Base-by-base conservation (phyloP, 2,113 vertebrate species). In the western clawed frog (Xenopus tropicalis) region DNA sequence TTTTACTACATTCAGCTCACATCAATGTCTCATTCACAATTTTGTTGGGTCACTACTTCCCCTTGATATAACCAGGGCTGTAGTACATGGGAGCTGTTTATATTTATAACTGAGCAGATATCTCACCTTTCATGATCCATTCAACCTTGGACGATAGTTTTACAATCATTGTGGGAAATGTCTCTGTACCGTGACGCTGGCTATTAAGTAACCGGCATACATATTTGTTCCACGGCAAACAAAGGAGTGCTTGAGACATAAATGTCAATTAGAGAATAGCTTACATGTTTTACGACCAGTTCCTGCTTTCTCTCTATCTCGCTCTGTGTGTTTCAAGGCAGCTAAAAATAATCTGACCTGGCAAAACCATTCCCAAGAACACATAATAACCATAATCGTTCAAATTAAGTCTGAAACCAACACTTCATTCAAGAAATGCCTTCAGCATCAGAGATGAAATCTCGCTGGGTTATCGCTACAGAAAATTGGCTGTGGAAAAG, bases 81-180 rank as follows among this genome's bases (percentile, higher is more conserved):
- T 48, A 48, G 13, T 48, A 48, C 46, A 0, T 48, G 46, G 3
- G 14, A 17, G 3, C 16, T 14, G 16, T 48, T 48, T 48, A 25
- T 52, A 14, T 20, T 57, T 43, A 56, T 46, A 61, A 46, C 14
- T 12, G 57, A 59, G 58, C 46, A 61, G n/a, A 20, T 25, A n/a
- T 4, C 20, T 59, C 24, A n/a, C 42, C 46, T 61, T 70, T 70
- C 21, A 70, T 61, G 44, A 70, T 29, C 44, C 68, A 59, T 70
- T 69, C 66, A 69, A 13, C 66, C 54, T 42, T 70, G 56, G 23
- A 43, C 56, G 24, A 70, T 29, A 42, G 56, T 46, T 59, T 71
- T 52, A 51, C 61, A 56, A 24, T 72, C 16, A 61, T 67, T 74
- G 42, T 74, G 72, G 72, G 63, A 74, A 74, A 74, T 74, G 54